phyloP scores from a whole-genome alignment of 2,113 vertebrate species.

The Notothenia rossii region DNA sequence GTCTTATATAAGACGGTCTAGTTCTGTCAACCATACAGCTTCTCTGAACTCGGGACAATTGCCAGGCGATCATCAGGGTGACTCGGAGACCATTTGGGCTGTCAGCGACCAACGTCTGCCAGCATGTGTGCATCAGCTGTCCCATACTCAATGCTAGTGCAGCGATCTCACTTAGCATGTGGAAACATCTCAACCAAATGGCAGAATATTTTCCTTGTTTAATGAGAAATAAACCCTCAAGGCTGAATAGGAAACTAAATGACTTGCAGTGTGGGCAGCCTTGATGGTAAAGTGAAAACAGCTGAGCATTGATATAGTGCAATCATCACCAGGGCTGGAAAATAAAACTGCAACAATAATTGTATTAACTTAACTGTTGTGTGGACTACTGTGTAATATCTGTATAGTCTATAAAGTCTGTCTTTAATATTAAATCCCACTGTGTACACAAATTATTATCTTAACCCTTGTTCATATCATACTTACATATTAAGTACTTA shows the following conservation, averaged over 20 bases:
- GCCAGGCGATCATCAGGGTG: slow-evolving; percentile 36
- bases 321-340: slow-evolving; percentile 48
- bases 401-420: not conserved
- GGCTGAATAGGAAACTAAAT: slow-evolving; percentile 51
- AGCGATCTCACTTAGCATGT: not conserved
- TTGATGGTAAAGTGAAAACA: slow-evolving; percentile 53
- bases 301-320: slow-evolving; percentile 46
- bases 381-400: slow-evolving; percentile 1
- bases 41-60: slow-evolving; percentile 34
- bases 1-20: slow-evolving; percentile 53
- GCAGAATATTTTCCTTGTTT: slow-evolving; percentile 46
- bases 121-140: slow-evolving; percentile 5
- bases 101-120: slow-evolving; percentile 17
- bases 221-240: slow-evolving; percentile 58
- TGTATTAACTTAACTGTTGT: slow-evolving; percentile 11
- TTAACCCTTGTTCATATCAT: not conserved
- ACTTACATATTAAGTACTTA: not conserved
- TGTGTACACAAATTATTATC: not conserved
- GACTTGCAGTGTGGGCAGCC: slow-evolving; percentile 42
- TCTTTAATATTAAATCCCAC: not conserved
- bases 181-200: slow-evolving; percentile 42
- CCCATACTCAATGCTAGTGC: not conserved
- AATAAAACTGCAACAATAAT: slow-evolving; percentile 30
- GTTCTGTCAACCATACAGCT: slow-evolving; percentile 54
- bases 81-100: slow-evolving; percentile 24